Evolutionary conservation across 1,140 invertebrate species (phyloP), one percentile per base, ranked within the genome.

Genomic region (Pygmarrhopalites habei): DNA sequence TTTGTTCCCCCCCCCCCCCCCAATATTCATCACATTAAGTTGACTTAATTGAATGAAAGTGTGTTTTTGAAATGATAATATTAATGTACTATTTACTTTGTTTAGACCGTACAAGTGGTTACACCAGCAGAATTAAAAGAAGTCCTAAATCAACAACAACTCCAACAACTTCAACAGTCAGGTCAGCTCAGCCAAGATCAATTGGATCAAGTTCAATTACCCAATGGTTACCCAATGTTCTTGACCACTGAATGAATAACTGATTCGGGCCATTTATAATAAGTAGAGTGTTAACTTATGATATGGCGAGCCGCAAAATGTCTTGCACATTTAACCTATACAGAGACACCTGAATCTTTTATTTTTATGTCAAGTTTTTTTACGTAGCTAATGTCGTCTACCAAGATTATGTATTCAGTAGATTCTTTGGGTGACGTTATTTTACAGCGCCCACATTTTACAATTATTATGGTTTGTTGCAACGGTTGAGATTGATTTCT

Each of bases 21-120:
- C n/a, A n/a, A n/a, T n/a, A n/a, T n/a, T n/a, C n/a, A n/a, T n/a
- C n/a, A n/a, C n/a, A n/a, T n/a, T n/a, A n/a, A n/a, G n/a, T n/a
- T n/a, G n/a, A n/a, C n/a, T n/a, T n/a, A n/a, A n/a, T n/a, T n/a
- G n/a, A n/a, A n/a, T n/a, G n/a, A n/a, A n/a, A n/a, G n/a, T n/a
- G n/a, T n/a, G n/a, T n/a, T n/a, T n/a, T n/a, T n/a, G n/a, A n/a
- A n/a, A n/a, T n/a, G n/a, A n/a, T n/a, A n/a, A n/a, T n/a, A n/a
- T n/a, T n/a, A n/a, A n/a, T n/a, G n/a, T n/a, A n/a, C n/a, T n/a
- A n/a, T n/a, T n/a, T n/a, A n/a, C n/a, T n/a, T n/a, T n/a, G n/a
- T n/a, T n/a, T 23, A 52, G 49, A 26, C 49, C 28, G 49, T 52
- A 2, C 49, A 52, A 52, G 49, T 52, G 25, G 49, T 52, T 21